Percentiles rank a stretch among this genome's conserved stretches.
Conservation (phyloP, 2,113 vertebrate species). For the Platysternon megacephalum region DNA sequence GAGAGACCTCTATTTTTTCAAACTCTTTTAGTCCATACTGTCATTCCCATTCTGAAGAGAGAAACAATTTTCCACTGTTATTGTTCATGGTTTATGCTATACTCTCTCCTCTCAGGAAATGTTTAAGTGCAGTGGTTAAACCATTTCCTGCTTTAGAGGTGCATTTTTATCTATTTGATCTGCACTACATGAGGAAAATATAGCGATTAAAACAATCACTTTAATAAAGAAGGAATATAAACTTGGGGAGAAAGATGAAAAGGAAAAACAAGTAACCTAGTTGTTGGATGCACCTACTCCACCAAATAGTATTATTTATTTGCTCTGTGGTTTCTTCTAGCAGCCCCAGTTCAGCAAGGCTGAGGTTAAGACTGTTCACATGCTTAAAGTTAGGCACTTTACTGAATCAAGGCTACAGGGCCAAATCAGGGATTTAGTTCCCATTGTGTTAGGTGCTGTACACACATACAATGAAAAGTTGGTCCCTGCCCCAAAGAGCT, state of each 20-base stretch:
- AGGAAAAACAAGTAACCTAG: neutral
- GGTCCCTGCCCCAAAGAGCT: neutral
- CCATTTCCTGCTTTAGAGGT: neutral
- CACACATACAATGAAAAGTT: neutral
- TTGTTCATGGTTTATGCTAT: rapidly evolving
- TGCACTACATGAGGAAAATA: neutral
- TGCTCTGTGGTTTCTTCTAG: neutral
- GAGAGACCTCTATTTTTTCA: neutral
- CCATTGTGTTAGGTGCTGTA: neutral
- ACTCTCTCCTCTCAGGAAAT: neutral
- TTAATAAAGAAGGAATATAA: neutral
- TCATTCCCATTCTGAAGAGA: rapidly evolving
- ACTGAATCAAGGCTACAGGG: neutral
- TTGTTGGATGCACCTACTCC: neutral
- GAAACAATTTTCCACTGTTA: neutral
- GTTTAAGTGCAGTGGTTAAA: rapidly evolving
- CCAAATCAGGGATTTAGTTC: neutral
- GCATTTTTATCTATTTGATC: neutral
- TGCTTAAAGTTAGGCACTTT: rapidly evolving
- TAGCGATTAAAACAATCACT: neutral
- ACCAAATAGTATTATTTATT: neutral
- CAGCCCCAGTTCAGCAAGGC: neutral
- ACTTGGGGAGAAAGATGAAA: neutral
- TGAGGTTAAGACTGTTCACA: neutral
- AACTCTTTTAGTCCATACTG: rapidly evolving